These are phyloP conservation scores for Trilocha varians DNA, from an alignment of 2,888 invertebrate genomes.

Conservation along the genomic window DNA sequence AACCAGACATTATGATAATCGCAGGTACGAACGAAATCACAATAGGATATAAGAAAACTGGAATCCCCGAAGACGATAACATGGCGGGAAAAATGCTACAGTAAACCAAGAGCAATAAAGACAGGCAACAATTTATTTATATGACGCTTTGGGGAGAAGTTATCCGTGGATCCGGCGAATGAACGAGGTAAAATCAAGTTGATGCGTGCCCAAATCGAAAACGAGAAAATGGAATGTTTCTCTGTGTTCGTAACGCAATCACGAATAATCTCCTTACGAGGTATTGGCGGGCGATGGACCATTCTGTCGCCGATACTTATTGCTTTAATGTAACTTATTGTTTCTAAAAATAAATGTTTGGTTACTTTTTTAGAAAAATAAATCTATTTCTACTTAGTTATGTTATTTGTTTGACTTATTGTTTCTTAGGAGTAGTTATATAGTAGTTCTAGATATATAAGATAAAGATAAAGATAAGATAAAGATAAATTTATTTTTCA, in stretches of 20 bases:
- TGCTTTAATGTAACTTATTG: not conserved
- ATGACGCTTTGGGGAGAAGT: slow-evolving; percentile 69
- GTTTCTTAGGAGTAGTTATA: too few relatives aligned
- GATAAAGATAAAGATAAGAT: too few relatives aligned
- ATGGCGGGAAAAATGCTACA: slow-evolving; percentile 56
- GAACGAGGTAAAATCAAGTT: slow-evolving; percentile 65
- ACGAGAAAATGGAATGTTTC: slow-evolving; percentile 48
- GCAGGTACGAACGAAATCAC: slow-evolving; percentile 51
- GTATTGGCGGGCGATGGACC: slow-evolving; percentile 18
- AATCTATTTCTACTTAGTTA: not conserved
- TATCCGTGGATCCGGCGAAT: slow-evolving; percentile 51
- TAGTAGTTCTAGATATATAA: too few relatives aligned
- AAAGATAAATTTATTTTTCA: too few relatives aligned
- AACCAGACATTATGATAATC: slow-evolving; percentile 53
- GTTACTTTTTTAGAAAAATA: not conserved
- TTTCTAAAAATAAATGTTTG: not conserved
- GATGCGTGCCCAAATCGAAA: slow-evolving; percentile 49
- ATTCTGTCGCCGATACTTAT: slow-evolving; percentile 1
- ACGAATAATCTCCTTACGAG: slow-evolving; percentile 33
- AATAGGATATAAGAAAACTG: slow-evolving; percentile 48
- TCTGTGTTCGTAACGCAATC: slow-evolving; percentile 33
- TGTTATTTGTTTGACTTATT: too few relatives aligned
- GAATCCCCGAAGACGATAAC: slow-evolving; percentile 59
- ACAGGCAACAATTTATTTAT: slow-evolving; percentile 72
- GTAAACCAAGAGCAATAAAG: slow-evolving; percentile 65